Percentiles rank a stretch among this genome's conserved stretches.
Conservation (phyloP, 2,797 vertebrate species). For the Leptodactylus fallax region DNA sequence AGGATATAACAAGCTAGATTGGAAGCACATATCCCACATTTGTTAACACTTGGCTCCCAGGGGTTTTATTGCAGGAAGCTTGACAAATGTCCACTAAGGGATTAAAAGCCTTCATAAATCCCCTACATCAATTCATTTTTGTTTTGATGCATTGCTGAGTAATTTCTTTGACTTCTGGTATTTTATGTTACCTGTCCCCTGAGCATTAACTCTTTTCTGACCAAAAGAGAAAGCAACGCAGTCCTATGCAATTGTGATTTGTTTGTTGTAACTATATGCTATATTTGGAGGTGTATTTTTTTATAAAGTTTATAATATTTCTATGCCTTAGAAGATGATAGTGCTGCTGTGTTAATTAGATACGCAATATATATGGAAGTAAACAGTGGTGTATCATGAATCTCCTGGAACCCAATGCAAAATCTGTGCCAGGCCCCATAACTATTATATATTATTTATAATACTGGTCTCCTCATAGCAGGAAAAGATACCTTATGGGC, state of each 20-base stretch:
- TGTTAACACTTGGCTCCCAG: slow-evolving; percentile 46
- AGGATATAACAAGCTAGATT: slow-evolving; percentile 54
- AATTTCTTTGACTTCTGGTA: slow-evolving; percentile 25
- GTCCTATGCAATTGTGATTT: background rate
- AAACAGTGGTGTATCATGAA: too few relatives aligned
- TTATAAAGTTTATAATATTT: background rate
- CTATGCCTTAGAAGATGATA: background rate
- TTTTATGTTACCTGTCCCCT: background rate
- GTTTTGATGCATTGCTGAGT: slow-evolving; percentile 32
- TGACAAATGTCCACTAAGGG: slow-evolving; percentile 53
- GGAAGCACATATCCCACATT: slow-evolving; percentile 27
- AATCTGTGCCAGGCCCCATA: too few relatives aligned
- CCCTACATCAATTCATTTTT: slow-evolving; percentile 49
- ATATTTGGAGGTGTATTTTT: background rate
- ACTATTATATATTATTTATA: too few relatives aligned
- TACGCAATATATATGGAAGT: background rate
- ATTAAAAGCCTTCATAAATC: slow-evolving; percentile 59
- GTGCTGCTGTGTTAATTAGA: background rate
- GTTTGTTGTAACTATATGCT: too few relatives aligned
- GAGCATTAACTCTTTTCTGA: background rate
- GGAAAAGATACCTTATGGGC: too few relatives aligned
- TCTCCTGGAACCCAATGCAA: too few relatives aligned
- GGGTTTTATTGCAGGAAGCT: slow-evolving; percentile 44
- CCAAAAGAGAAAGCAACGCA: background rate
- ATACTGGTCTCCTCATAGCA: too few relatives aligned